A percentile compares a stretch with the other conserved stretches of the same genome.
These are phyloP conservation scores for Sipunculus nudus DNA, from an alignment of 2,888 invertebrate species.

Conservation along the genomic window DNA sequence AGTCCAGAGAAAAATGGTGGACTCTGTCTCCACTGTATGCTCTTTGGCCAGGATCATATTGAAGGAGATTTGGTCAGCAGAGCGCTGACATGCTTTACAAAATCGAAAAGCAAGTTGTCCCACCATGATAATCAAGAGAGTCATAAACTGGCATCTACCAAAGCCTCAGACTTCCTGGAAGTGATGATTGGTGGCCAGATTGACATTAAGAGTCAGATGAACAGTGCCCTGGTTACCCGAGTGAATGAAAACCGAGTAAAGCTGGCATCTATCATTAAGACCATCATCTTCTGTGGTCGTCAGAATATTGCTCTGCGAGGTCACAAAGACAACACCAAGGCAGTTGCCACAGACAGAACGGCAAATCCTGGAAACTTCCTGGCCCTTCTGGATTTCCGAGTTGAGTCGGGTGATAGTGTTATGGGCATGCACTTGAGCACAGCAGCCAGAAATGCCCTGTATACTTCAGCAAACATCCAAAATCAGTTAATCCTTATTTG, in stretches of 20 bases:
- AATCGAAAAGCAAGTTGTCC: neutral
- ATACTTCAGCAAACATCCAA: constrained; percentile 2
- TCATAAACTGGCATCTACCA: neutral
- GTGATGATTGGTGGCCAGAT: neutral
- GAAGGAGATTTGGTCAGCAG: neutral
- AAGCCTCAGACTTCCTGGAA: neutral
- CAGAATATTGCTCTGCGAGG: neutral
- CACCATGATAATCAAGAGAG: neutral
- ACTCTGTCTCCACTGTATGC: neutral
- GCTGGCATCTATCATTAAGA: neutral
- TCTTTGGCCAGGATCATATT: too few species aligned
- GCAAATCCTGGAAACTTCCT: constrained; percentile 51
- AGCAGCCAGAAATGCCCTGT: neutral
- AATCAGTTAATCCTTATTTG: neutral
- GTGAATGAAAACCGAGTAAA: neutral
- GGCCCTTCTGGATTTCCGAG: constrained; percentile 47
- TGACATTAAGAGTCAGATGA: neutral
- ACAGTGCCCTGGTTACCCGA: neutral
- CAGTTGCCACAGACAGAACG: neutral
- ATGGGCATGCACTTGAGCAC: constrained; percentile 39
- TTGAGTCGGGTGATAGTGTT: constrained; percentile 43
- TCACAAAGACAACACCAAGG: neutral
- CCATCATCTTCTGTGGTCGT: neutral
- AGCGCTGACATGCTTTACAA: neutral
- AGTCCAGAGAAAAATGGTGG: neutral